Base-by-base conservation (phyloP, 2,113 vertebrate genomes). In the Brachyhypopomus gauderio region DNA sequence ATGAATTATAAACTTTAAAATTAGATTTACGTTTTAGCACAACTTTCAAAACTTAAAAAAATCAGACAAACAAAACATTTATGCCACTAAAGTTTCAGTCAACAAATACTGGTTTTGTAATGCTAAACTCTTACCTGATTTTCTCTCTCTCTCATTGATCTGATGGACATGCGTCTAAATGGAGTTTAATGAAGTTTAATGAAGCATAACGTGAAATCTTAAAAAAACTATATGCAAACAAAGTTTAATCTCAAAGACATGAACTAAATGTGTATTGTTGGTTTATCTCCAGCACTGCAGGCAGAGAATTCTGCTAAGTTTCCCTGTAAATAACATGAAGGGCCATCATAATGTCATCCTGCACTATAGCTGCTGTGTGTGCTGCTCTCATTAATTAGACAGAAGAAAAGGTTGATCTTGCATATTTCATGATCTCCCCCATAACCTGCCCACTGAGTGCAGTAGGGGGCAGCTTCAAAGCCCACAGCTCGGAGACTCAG, bases 391-490 rank as follows among this genome's bases (percentile, higher is more conserved):
- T 67, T 41, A 59, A 52, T 79, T 78, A 73, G 34, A 73, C 25
- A 59, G 77, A 85, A 80, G 77, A 67, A 91, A 93, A 93, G 92
- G 92, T 92, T 89, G 83, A 52, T 72, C 70, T 80, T 93, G 87
- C 89, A 94, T 94, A 88, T 93, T 94, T 94, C 41, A 94, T 93
- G 90, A 80, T 62, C 63, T 80, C 87, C 86, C 30, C 45, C 41
- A 34, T 34, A 74, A 74, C 41, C 77, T 74, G 72, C 67, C 77
- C 81, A 85, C 52, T 80, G 66, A 60, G 70, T 16, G 78, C 25
- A 74, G 63, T 14, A 4, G 72, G 80, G 19, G 55, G 69, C 34
- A 45, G 67, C 74, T 83, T 86, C 73, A 86, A 76, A 83, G 67
- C 59, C 30, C 5, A 34, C 12, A n/a, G 34, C 34, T 45, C n/a